Evolutionary conservation across 2,113 vertebrate species (phyloP).

Genomic region (Procapra przewalskii): DNA sequence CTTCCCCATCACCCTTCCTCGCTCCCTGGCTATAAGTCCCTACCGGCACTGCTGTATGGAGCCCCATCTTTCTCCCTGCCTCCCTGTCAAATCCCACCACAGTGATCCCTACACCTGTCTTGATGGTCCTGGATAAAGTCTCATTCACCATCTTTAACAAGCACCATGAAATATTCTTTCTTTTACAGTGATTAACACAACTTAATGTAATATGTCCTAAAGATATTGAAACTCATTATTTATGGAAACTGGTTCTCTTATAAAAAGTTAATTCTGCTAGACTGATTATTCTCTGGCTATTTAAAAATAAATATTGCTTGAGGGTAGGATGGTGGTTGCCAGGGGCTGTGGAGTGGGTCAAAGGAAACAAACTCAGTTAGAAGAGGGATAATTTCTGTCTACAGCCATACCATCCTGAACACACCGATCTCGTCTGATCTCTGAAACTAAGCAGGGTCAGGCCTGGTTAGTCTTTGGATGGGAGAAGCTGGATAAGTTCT

Average conservation of each 20-base stretch:
- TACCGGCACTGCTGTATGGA: background rate
- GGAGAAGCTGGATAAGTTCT: background rate
- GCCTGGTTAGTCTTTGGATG: background rate
- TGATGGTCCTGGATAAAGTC: background rate
- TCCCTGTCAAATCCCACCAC: background rate
- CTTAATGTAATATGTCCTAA: background rate
- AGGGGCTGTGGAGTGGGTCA: background rate
- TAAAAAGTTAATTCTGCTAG: background rate
- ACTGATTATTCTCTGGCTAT: background rate
- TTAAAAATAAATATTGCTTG: conserved; percentile 5
- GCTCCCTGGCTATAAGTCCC: background rate
- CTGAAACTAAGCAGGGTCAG: background rate
- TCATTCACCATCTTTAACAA: background rate
- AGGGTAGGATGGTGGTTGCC: background rate
- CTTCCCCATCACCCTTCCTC: background rate
- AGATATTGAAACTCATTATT: background rate
- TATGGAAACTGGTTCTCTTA: background rate
- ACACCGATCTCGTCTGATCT: background rate
- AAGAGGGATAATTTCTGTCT: background rate
- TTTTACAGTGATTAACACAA: background rate
- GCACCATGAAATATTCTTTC: background rate
- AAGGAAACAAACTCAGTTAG: background rate
- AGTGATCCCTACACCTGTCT: too few relatives aligned
- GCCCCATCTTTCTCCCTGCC: background rate
- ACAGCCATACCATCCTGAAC: background rate